Base-by-base conservation (phyloP, 2,113 vertebrate species). In the Mobula hypostoma region DNA sequence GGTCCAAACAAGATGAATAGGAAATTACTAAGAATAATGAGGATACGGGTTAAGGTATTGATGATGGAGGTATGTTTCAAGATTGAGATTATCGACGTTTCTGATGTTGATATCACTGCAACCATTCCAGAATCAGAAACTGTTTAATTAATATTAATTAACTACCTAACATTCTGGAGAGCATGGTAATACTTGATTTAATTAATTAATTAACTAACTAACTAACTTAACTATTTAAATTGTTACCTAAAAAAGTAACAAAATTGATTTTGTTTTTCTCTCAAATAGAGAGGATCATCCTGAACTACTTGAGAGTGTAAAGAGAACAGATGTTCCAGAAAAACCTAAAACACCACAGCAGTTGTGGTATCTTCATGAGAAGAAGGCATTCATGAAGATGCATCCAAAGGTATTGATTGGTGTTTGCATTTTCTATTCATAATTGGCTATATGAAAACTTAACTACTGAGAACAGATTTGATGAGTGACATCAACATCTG, bases 261-360 rank as follows among this genome's bases (percentile, higher is more conserved):
- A 19, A 5, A 6, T 48, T 48, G 21, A 72, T n/a, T n/a, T n/a
- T 24, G 12, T 74, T 70, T 40, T 56, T 72, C 3, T 48, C 0
- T 94, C 21, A n/a, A n/a, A n/a, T n/a, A 94, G 99, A 96, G 97
- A 99, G 96, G 97, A 98, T 14, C 99, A 99, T 95, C 99, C 99
- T 0, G 99, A 99, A 94, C 97, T 99, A 94, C 95, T 99, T 95
- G 98, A 99, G 96, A 98, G 97, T 93, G 96, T 97, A 96, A 99
- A 99, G 96, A 98, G 98, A 94, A 98, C 98, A 6, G 99, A 99
- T 94, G 97, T 98, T 66, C 99, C 99, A 0, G 99, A 99, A 94
- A 99, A 99, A 94, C 98, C 99, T 95, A 99, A 98, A 97, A 99
- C 99, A 9, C 99, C 99, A 61, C 99, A 99, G 94, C 99, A 99